Percentiles rank a stretch among this genome's conserved stretches.
phyloP scores from a whole-genome alignment of 2,113 vertebrate species.

The Baryphthengus martii region DNA sequence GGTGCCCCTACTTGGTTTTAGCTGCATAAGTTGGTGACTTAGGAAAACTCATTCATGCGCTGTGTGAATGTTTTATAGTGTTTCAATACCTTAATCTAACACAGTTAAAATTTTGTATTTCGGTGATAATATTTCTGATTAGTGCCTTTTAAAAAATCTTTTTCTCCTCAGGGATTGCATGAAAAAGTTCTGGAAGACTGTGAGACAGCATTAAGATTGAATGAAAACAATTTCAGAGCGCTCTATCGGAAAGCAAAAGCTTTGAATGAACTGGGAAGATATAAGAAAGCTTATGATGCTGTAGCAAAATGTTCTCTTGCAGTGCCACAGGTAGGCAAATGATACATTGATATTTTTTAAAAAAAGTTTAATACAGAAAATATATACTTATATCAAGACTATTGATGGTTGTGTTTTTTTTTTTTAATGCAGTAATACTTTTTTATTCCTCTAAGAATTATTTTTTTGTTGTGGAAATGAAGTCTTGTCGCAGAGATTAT shows the following conservation, averaged over 20 bases:
- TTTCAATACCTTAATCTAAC: background rate
- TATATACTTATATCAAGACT: background rate
- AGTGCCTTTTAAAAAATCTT: background rate
- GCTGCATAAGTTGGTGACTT: background rate
- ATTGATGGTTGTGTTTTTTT: background rate
- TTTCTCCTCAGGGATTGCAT: conserved; percentile 77
- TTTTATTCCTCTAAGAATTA: background rate
- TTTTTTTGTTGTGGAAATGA: background rate
- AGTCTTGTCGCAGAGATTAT: background rate
- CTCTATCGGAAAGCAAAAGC: conserved; percentile 91
- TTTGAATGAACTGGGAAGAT: conserved; percentile 85
- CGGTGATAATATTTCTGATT: background rate
- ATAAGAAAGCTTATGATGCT: conserved; percentile 91
- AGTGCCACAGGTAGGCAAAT: conserved; percentile 87
- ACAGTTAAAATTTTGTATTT: background rate
- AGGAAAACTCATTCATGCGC: background rate
- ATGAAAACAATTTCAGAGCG: conserved; percentile 87
- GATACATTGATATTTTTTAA: background rate
- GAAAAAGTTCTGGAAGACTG: conserved; percentile 90
- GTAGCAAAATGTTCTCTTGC: conserved; percentile 93
- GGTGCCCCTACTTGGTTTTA: background rate
- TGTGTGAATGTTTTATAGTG: background rate
- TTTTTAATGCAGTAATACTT: background rate
- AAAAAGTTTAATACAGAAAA: background rate
- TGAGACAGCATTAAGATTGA: conserved; percentile 84